These are phyloP conservation scores for Andrena bicolor DNA, from an alignment of 2,888 invertebrate species.

Conservation along the genomic window DNA sequence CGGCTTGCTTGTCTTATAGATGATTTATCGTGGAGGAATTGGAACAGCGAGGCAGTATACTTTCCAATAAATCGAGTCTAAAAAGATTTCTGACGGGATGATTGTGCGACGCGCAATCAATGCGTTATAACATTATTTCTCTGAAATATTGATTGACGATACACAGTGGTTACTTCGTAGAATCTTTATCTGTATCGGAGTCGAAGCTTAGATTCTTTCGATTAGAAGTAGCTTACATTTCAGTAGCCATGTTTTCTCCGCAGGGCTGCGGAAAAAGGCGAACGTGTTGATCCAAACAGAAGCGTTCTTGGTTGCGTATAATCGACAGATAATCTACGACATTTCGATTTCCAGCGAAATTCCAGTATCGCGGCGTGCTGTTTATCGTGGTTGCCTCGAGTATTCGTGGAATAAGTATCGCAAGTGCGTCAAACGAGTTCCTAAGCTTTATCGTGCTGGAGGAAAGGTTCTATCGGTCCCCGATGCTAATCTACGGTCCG, in stretches of 20 bases:
- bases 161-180: neutral
- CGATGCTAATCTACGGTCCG: constrained; percentile 37
- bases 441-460: constrained; percentile 29
- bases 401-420: constrained; percentile 27
- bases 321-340: constrained; percentile 28
- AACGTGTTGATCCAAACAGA: neutral
- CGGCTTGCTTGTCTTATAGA: neutral
- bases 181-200: constrained; percentile 2
- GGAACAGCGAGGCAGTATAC: no score
- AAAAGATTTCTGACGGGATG: neutral
- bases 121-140: constrained; percentile 11
- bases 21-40: neutral
- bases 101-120: constrained; percentile 9
- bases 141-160: constrained; percentile 6
- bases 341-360: constrained; percentile 11
- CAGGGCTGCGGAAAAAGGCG: neutral
- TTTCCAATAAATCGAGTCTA: no score
- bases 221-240: neutral
- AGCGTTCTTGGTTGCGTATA: neutral
- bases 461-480: constrained; percentile 1
- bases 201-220: neutral
- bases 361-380: constrained; percentile 11
- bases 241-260: no score
- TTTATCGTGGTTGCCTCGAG: constrained; percentile 28
- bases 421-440: constrained; percentile 47